Conservation (phyloP, 2,888 invertebrate genomes). For the Tiliacea citrago region DNA sequence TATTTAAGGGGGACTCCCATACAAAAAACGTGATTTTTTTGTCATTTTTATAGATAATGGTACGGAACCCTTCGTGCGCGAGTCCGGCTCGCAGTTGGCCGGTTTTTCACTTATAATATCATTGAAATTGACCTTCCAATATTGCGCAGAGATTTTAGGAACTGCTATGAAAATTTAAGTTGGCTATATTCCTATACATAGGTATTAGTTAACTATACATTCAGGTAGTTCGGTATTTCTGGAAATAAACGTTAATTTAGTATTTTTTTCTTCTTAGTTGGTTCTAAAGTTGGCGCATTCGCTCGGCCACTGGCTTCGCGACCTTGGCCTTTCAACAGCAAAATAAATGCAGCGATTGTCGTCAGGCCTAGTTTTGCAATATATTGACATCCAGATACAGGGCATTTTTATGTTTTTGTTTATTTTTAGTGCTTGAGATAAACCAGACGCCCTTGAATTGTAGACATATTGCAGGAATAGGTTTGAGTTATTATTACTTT, state of each 20-base stretch:
- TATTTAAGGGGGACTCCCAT: too few species aligned
- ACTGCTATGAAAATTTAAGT: not conserved
- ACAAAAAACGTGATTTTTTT: too few species aligned
- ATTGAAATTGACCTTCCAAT: not conserved
- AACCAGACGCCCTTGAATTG: constrained; percentile 40
- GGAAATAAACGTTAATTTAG: not conserved
- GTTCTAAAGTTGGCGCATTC: constrained; percentile 20
- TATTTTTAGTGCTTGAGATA: constrained; percentile 25
- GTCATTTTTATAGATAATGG: too few species aligned
- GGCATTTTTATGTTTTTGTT: constrained; percentile 32
- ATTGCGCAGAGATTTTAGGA: not conserved
- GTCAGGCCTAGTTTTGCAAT: constrained; percentile 53
- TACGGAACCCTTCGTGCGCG: too few species aligned
- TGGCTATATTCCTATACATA: not conserved
- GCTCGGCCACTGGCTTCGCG: constrained; percentile 33
- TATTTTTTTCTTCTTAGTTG: constrained; percentile 9
- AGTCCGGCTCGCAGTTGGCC: too few species aligned
- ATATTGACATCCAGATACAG: constrained; percentile 39
- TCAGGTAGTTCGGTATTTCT: not conserved
- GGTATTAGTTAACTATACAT: not conserved
- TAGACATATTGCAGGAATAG: constrained; percentile 27
- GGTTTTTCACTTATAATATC: not conserved
- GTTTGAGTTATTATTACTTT: not conserved
- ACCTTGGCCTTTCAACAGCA: constrained; percentile 61
- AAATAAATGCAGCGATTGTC: constrained; percentile 54